Conservation (phyloP, 2,113 vertebrate species). For the Ptilorrhoa leucosticta region DNA sequence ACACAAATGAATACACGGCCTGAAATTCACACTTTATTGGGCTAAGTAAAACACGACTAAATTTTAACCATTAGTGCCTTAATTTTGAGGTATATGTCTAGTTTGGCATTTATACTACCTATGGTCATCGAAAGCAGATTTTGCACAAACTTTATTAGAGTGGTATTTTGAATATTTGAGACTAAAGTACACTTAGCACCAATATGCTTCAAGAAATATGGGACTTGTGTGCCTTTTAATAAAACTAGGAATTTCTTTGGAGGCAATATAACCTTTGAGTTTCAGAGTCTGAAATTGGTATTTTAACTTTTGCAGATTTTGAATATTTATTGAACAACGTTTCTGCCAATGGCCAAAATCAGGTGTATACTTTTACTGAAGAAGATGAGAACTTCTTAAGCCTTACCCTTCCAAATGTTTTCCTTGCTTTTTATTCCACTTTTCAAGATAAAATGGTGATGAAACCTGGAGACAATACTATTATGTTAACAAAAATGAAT, state of each 20-base stretch:
- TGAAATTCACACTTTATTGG: not conserved
- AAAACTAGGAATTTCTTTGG: not conserved
- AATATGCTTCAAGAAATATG: not conserved
- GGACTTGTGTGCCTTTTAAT: fast-evolving
- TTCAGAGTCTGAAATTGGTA: not conserved
- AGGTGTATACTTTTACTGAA: not conserved
- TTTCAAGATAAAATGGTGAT: not conserved
- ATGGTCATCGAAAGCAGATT: not conserved
- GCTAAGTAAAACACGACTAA: not conserved
- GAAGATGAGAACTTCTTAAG: not conserved
- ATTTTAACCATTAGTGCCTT: not conserved
- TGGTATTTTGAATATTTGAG: not conserved
- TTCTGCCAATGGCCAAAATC: not conserved
- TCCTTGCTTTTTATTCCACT: not conserved
- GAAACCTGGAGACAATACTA: not conserved
- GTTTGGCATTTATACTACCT: not conserved
- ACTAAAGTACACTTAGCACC: not conserved
- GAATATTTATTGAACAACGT: not conserved
- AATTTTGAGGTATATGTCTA: not conserved
- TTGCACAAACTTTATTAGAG: not conserved
- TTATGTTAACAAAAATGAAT: not conserved
- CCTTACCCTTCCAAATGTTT: not conserved
- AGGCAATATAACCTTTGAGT: not conserved
- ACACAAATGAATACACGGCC: not conserved
- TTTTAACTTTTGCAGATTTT: not conserved